phyloP scores from a whole-genome alignment of 2,113 vertebrate species.

The Cercocebus atys region DNA sequence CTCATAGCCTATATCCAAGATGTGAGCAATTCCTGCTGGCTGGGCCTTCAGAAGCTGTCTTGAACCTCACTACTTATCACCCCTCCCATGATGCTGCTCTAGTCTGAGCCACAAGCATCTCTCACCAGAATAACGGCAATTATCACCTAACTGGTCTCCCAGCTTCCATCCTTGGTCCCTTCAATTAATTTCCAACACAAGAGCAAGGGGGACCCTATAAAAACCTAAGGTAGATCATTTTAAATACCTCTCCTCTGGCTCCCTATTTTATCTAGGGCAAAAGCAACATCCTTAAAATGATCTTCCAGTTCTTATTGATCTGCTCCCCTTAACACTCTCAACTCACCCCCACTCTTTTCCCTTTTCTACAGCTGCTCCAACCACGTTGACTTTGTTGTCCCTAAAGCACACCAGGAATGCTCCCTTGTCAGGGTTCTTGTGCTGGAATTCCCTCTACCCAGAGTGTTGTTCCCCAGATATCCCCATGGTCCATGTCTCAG shows the following conservation, averaged over 20 bases:
- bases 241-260: neutral
- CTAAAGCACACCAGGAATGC: rapidly evolving
- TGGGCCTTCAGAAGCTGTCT: too few relatives aligned
- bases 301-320: neutral
- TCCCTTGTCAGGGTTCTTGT: neutral
- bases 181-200: neutral
- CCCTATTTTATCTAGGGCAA: neutral
- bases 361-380: neutral
- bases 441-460: neutral
- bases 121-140: neutral
- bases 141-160: neutral
- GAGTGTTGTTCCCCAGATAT: neutral
- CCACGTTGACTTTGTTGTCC: neutral
- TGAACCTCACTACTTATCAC: neutral
- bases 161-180: neutral
- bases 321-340: neutral
- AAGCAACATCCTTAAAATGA: neutral
- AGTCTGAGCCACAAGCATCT: neutral
- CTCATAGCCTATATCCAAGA: neutral
- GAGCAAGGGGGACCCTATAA: neutral
- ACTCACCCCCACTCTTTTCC: neutral
- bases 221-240: neutral
- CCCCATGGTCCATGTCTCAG: rapidly evolving
- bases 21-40: neutral
- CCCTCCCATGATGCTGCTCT: neutral